Evolutionary conservation across 2,888 invertebrate genomes (phyloP), one percentile per base, ranked within the genome.

Genomic region (Cataglyphis rosenhaueri): DNA sequence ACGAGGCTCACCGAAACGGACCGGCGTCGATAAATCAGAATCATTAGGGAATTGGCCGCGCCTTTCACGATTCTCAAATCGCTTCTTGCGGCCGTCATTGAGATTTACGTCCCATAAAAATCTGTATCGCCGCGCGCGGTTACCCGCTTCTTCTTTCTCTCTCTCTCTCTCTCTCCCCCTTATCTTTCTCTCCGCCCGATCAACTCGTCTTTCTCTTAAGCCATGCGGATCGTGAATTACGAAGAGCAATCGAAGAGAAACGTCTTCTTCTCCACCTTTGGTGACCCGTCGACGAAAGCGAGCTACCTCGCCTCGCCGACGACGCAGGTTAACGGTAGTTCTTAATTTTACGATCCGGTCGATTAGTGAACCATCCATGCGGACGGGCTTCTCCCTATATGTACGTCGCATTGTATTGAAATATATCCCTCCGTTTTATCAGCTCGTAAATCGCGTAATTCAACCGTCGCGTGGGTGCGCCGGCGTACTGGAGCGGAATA

Each of bases 1-100:
- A 61, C 79, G 48, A 44, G 65, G 82, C 82, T 81, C 70, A 84
- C 82, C 85, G 86, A 87, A 89, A 88, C 88, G 82, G 83, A 76
- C 85, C 73, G 73, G 64, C 71, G 83, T 57, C 82, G 71, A 88
- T 91, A 91, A 91, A 91, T 91, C 91, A 91, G 90, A 86, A 90
- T 91, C 91, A 91, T 91, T 91, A 91, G 87, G 82, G 84, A 89
- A 91, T 91, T 89, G 88, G 90, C 87, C 87, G 87, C 88, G 86
- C 82, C 89, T 87, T 84, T 89, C 89, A 87, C 81, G 84, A 84
- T 84, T 89, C 74, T 70, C 75, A 73, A 79, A 81, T 84, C 86
- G 82, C 85, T 88, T 84, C 88, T 84, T 86, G 74, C 79, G 66
- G 66, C 88, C 79, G 75, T 81, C 82, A 21, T 12, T 66, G 44